A percentile compares a stretch with the other conserved stretches of the same genome.
phyloP scores from a whole-genome alignment of 1,140 invertebrate species.

The Onthophagus taurus region DNA sequence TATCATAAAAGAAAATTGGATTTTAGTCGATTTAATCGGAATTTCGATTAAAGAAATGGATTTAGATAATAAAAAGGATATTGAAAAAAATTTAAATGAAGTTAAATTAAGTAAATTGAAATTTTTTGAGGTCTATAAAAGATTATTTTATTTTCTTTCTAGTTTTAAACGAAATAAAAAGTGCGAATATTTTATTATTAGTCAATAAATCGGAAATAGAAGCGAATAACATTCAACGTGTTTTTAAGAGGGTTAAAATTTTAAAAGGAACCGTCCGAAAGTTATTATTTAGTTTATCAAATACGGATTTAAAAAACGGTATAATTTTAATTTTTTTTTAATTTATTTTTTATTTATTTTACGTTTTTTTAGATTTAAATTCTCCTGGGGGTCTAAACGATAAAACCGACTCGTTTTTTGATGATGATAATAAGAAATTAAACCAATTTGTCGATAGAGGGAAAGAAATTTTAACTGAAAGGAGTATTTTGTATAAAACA shows the following conservation, averaged over 20 bases:
- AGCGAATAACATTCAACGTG: background rate
- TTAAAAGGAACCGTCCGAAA: constrained; percentile 1
- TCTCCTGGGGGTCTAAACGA: background rate
- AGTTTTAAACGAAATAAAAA: constrained; percentile 7
- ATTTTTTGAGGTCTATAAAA: constrained; percentile 1
- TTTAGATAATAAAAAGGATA: background rate
- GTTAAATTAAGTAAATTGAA: constrained; percentile 4
- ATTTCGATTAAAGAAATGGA: constrained; percentile 1
- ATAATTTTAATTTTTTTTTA: no score
- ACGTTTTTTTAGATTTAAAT: no score
- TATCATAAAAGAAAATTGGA: constrained; percentile 1
- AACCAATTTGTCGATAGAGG: no score
- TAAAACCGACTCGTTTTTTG: no score
- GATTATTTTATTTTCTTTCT: background rate
- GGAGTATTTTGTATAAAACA: constrained; percentile 9
- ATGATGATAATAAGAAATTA: no score
- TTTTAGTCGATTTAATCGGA: background rate
- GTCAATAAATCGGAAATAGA: background rate
- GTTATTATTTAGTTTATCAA: constrained; percentile 2
- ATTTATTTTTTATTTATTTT: no score
- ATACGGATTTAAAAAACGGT: no score
- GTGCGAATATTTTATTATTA: background rate
- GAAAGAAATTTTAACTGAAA: constrained; percentile 10
- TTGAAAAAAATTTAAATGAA: background rate
- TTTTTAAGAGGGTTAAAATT: constrained; percentile 8